Percentiles rank a stretch among this genome's conserved stretches.
phyloP scores from a whole-genome alignment of 2,113 vertebrate genomes.

The Struthidea cinerea region DNA sequence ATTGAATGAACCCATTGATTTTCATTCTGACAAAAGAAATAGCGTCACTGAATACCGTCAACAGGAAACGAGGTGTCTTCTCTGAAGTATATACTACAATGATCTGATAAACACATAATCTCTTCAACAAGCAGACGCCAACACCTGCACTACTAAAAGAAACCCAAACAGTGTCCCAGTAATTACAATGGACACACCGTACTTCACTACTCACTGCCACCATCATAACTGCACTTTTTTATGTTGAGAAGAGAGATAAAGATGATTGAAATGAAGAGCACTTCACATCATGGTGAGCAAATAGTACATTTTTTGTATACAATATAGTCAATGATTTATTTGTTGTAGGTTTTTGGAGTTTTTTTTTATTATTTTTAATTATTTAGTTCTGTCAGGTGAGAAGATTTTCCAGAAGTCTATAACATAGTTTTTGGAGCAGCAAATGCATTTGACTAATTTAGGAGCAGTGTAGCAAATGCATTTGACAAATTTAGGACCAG shows the following conservation, averaged over 20 bases:
- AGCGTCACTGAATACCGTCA: not conserved
- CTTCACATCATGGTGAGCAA: not conserved
- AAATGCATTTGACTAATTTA: not conserved
- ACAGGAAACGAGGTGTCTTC: not conserved
- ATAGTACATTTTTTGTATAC: not conserved
- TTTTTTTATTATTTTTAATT: not conserved
- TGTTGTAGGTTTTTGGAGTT: not conserved
- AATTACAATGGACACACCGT: not conserved
- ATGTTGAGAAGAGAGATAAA: not conserved
- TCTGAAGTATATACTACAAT: not conserved
- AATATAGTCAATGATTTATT: not conserved
- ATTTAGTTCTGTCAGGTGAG: not conserved
- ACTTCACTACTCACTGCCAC: not conserved
- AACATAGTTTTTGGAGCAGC: not conserved
- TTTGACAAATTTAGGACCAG: not conserved
- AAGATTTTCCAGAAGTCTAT: not conserved
- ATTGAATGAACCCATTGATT: not conserved
- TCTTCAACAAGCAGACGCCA: not conserved
- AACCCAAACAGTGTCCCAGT: not conserved
- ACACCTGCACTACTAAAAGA: not conserved
- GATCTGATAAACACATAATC: not conserved
- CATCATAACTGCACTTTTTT: not conserved
- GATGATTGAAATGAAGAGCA: not conserved
- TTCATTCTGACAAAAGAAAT: not conserved
- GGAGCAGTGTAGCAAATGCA: not conserved